Base-by-base conservation (phyloP, 2,113 vertebrate genomes). In the Hoplias malabaricus region DNA sequence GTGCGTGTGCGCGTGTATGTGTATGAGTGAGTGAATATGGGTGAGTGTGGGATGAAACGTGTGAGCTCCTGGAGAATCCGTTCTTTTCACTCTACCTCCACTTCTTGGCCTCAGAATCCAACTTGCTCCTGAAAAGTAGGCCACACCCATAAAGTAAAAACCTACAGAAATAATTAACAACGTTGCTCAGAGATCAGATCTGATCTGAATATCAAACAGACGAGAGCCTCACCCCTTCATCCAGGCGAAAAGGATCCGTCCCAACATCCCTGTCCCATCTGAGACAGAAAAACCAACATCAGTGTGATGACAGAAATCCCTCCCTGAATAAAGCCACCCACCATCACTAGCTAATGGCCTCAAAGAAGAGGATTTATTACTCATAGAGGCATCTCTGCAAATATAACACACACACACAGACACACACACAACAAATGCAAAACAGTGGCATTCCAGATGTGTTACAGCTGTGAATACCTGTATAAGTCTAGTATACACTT, bases 31-130 rank as follows among this genome's bases (percentile, higher is more conserved):
- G n/a, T n/a, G n/a, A n/a, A n/a, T n/a, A n/a, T n/a, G n/a, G n/a
- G n/a, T n/a, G n/a, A n/a, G n/a, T n/a, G n/a, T n/a, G n/a, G n/a
- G n/a, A n/a, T n/a, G n/a, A n/a, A n/a, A n/a, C n/a, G n/a, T n/a
- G n/a, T n/a, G n/a, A n/a, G n/a, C n/a, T n/a, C n/a, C n/a, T n/a
- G n/a, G n/a, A n/a, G n/a, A n/a, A n/a, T n/a, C n/a, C n/a, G n/a
- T n/a, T n/a, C n/a, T n/a, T n/a, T n/a, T n/a, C 25, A 46, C 9
- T 14, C 25, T 67, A 96, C 94, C 96, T 95, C 95, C 96, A 96
- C 34, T 94, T 94, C 83, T 96, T 97, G 19, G 95, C 95, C 50
- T 96, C 95, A 1, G 95, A 96, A 87, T 97, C 96, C 75, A 97
- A 84, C 81, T 93, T 95, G 87, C 82, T 95, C 89, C 96, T 97